Evolutionary conservation across 2,797 vertebrate species (phyloP).

Genomic region (Pempheris klunzingeri): DNA sequence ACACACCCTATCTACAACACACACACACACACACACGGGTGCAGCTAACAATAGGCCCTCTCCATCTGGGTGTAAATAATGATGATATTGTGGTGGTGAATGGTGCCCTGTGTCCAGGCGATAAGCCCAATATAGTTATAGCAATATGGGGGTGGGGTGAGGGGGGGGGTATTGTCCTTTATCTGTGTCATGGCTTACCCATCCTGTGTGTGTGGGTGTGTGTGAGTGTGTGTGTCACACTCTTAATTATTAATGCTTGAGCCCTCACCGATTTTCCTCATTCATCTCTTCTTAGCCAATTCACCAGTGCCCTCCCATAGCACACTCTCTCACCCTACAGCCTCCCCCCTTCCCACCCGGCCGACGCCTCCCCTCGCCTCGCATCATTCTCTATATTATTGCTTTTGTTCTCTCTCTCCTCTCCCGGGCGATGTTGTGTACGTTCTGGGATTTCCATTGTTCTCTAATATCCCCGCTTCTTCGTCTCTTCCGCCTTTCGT

Average conservation of each 20-base stretch:
- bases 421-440: constrained; percentile 37
- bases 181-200: constrained; percentile 71
- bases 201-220: constrained; percentile 38
- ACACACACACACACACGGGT: constrained; percentile 36
- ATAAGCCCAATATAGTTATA: constrained; percentile 84
- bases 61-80: constrained; percentile 85
- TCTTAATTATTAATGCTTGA: constrained; percentile 71
- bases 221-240: constrained; percentile 54
- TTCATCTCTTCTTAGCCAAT: constrained; percentile 36
- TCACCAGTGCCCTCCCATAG: background rate
- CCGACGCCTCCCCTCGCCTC: constrained; percentile 28
- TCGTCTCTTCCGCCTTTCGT: constrained; percentile 35
- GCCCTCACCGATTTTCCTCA: constrained; percentile 47
- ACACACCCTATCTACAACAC: constrained; percentile 34
- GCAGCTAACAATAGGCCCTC: constrained; percentile 75
- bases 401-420: constrained; percentile 62
- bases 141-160: constrained; percentile 11
- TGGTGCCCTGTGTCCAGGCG: constrained; percentile 79
- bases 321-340: background rate
- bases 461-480: constrained; percentile 31
- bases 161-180: constrained; percentile 67
- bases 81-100: constrained; percentile 79
- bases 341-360: background rate
- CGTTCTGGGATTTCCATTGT: constrained; percentile 46
- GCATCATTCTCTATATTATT: constrained; percentile 39